Conservation (phyloP, 2,888 invertebrate genomes). For the Sarcophaga rosellei region DNA sequence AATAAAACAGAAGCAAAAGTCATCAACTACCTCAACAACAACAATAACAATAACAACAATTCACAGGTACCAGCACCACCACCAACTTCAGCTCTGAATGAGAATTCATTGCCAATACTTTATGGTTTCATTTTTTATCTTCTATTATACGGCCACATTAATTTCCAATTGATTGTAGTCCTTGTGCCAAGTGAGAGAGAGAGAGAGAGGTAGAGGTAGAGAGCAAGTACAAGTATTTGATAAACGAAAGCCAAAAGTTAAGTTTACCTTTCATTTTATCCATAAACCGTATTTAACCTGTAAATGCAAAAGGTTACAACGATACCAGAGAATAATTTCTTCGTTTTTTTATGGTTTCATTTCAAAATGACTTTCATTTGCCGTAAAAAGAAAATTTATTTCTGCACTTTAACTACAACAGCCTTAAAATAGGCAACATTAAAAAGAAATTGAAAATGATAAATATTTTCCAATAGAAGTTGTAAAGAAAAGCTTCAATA, state of each 20-base stretch:
- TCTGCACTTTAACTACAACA: background rate
- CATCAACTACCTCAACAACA: too few species aligned
- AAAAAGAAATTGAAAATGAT: background rate
- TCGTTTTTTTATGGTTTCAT: background rate
- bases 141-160: constrained; percentile 7
- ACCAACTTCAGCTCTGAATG: background rate
- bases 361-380: background rate
- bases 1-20: background rate
- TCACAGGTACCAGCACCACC: background rate
- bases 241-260: constrained; percentile 10
- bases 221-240: background rate
- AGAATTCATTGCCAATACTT: background rate
- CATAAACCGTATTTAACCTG: background rate
- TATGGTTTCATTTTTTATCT: constrained; percentile 3
- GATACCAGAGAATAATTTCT: background rate
- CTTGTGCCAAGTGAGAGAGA: background rate
- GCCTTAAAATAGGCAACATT: constrained; percentile 1
- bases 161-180: constrained; percentile 23
- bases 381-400: background rate
- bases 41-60: too few species aligned
- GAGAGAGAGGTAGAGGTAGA: background rate
- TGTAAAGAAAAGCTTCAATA: too few species aligned
- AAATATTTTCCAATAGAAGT: background rate
- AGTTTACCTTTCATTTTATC: background rate
- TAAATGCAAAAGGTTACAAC: background rate